Base-by-base conservation (phyloP, 2,888 invertebrate species). In the Drosophila prostipennis region DNA sequence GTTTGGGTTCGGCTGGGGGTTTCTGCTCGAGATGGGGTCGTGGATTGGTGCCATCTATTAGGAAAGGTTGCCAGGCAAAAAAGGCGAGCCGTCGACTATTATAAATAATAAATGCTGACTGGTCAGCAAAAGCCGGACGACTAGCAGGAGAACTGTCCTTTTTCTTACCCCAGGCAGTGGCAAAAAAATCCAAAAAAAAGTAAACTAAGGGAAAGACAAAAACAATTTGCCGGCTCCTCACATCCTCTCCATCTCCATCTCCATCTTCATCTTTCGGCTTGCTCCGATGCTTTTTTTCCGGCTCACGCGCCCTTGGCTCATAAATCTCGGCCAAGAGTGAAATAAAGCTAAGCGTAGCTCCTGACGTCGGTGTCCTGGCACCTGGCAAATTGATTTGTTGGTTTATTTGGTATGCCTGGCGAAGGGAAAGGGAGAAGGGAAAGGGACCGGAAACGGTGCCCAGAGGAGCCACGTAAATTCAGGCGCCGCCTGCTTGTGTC, bases 101-200 rank as follows among this genome's bases (percentile, higher is more conserved):
- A 85, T 85, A 87, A 87, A 85, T 85, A 85, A 85, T 87, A 85
- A 85, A 87, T 85, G 84, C 84, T 85, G 87, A 87, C 84, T 83
- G 84, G 86, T 79, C 86, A 83, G 83, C 83, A 73, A 70, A 67
- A 61, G 57, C 40, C 19, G 19, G 32, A 19, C 57, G 29, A 19
- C 39, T 29, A 29, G 70, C 46, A 52, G 59, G n/a, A 11, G 51
- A 59, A 23, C 51, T 59, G 59, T 58, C 59, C 57, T 58, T 58
- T 53, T 53, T 32, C 46, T 34, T 51, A 11, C 29, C 39, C 48
- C 70, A 71, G 74, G 69, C 74, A 68, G 57, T 67, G 55, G n/a
- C n/a, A n/a, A 1, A 68, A 71, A 59, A 37, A 36, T 46, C 34
- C 39, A 52, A 52, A 46, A 6, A 11, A 14, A 32, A 48, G 16